A percentile compares a stretch with the other conserved stretches of the same genome.
These are phyloP conservation scores for Panagrolaimus sp. DNA, from an alignment of 1,140 invertebrate species.

Conservation along the genomic window DNA sequence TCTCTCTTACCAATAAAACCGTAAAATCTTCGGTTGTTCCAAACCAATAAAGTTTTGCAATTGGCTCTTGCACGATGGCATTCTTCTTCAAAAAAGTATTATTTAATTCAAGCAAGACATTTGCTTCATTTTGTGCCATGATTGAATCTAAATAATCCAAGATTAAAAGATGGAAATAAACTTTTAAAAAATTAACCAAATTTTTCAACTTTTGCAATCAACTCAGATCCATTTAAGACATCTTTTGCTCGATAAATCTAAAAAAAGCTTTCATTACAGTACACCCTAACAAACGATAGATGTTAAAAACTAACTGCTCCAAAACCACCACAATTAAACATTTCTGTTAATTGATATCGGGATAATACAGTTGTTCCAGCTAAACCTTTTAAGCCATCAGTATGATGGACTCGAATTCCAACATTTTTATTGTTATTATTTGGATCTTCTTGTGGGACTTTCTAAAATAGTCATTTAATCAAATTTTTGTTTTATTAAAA, in stretches of 20 bases:
- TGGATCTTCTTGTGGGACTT: too few relatives aligned
- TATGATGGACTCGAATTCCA: too few relatives aligned
- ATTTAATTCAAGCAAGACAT: neutral
- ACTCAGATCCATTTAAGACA: neutral
- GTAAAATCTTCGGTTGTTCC: too few relatives aligned
- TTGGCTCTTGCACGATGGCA: neutral
- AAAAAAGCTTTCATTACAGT: neutral
- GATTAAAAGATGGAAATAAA: too few relatives aligned
- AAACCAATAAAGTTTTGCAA: neutral
- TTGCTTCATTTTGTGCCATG: neutral
- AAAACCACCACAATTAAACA: conserved; percentile 4
- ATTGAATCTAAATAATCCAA: neutral
- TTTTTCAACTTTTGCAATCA: conserved; percentile 1
- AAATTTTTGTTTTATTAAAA: too few relatives aligned
- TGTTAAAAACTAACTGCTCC: neutral
- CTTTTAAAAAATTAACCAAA: too few relatives aligned
- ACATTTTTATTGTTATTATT: too few relatives aligned
- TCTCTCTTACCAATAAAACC: too few relatives aligned
- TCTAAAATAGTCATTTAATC: too few relatives aligned
- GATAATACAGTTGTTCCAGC: too few relatives aligned
- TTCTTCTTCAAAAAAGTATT: neutral
- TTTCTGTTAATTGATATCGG: neutral
- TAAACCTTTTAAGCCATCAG: too few relatives aligned
- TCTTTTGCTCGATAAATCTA: conserved; percentile 1
- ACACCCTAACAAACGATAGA: neutral